Percentiles rank a stretch among this genome's conserved stretches.
Evolutionary conservation across 2,888 invertebrate species (phyloP).

Genomic region (Phalangium opilio): DNA sequence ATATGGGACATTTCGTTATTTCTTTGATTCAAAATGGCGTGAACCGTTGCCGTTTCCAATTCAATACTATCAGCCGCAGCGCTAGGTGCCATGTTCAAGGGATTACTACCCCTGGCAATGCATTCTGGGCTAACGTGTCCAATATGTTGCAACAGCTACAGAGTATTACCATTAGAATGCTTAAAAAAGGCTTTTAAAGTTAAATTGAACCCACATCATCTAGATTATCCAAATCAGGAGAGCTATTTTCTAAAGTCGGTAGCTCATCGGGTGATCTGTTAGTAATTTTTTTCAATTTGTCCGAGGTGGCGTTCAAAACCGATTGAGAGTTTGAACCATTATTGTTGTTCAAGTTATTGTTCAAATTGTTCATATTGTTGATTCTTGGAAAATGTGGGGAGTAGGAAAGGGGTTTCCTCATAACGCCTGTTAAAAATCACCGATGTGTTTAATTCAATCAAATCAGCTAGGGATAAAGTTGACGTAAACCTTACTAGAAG

Average conservation of each 20-base stretch:
- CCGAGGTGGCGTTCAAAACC: too few relatives aligned
- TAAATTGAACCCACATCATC: slow-evolving; percentile 54
- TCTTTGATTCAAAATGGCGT: slow-evolving; percentile 64
- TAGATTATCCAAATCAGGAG: slow-evolving; percentile 75
- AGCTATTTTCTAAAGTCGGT: slow-evolving; percentile 63
- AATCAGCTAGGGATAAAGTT: too few relatives aligned
- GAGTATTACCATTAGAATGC: slow-evolving; percentile 9
- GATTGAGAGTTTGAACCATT: too few relatives aligned
- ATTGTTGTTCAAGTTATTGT: too few relatives aligned
- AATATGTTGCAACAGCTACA: slow-evolving; percentile 69
- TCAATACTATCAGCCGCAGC: slow-evolving; percentile 46
- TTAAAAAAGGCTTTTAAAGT: too few relatives aligned
- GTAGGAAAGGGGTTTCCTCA: too few relatives aligned
- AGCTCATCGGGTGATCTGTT: slow-evolving; percentile 54
- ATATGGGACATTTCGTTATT: slow-evolving; percentile 65
- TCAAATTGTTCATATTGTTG: too few relatives aligned
- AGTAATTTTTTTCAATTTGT: too few relatives aligned
- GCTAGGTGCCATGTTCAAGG: slow-evolving; percentile 58
- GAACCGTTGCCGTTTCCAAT: slow-evolving; percentile 69
- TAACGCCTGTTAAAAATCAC: too few relatives aligned
- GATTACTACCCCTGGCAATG: slow-evolving; percentile 45
- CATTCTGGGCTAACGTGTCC: slow-evolving; percentile 85
- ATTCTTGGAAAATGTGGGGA: too few relatives aligned
- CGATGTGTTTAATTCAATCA: too few relatives aligned
- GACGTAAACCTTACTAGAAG: slow-evolving; percentile 7